Conservation (phyloP, 2,113 vertebrate species). For the Channa maculata region DNA sequence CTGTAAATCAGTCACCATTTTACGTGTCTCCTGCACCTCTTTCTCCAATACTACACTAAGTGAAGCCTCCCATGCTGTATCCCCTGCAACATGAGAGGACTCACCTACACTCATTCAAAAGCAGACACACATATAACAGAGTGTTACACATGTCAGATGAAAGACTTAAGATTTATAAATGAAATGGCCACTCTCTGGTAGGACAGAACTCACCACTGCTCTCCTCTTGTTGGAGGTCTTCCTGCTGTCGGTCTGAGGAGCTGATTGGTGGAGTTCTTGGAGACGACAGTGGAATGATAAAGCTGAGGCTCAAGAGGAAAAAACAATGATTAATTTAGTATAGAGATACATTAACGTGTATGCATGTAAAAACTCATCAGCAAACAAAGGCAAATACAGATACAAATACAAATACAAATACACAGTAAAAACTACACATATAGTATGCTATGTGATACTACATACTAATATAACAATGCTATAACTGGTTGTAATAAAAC, state of each 20-base stretch:
- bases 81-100: conserved; percentile 27
- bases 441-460: not conserved
- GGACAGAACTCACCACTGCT: conserved; percentile 71
- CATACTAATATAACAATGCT: not conserved
- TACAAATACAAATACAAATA: not conserved
- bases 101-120: conserved; percentile 18
- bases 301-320: conserved; percentile 83
- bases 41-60: conserved; percentile 91
- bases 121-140: conserved; percentile 13
- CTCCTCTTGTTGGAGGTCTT: conserved; percentile 80
- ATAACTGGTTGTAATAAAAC: too few relatives aligned
- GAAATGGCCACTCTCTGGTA: not conserved
- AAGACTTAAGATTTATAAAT: not conserved
- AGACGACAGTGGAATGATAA: conserved; percentile 88
- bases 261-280: conserved; percentile 82
- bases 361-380: not conserved
- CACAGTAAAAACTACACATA: not conserved
- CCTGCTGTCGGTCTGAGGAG: conserved; percentile 81
- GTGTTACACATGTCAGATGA: not conserved
- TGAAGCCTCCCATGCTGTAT: conserved; percentile 86
- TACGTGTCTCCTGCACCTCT: conserved; percentile 95
- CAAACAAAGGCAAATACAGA: too few relatives aligned
- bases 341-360: not conserved
- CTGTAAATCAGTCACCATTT: conserved; percentile 93
- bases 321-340: conserved; percentile 35